phyloP scores from a whole-genome alignment of 1,140 invertebrate species.

The Nephotettix cincticeps region DNA sequence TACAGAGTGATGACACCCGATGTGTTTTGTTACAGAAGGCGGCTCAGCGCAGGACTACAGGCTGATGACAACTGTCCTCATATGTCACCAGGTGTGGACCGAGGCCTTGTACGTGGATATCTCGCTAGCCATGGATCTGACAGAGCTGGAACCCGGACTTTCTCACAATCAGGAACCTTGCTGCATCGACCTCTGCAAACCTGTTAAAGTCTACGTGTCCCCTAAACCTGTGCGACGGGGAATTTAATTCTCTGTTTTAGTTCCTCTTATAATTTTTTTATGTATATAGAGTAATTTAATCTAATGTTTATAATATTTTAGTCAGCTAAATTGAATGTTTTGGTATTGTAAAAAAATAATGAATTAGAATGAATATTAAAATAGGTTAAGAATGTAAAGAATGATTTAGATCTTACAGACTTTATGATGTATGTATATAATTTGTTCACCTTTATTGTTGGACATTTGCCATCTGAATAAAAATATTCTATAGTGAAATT shows the following conservation, averaged over 20 bases:
- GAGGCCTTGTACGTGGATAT: slow-evolving; percentile 88
- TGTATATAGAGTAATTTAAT: no score
- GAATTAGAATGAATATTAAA: no score
- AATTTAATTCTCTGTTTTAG: slow-evolving; percentile 53
- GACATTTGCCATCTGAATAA: no score
- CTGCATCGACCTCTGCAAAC: slow-evolving; percentile 82
- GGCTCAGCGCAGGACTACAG: slow-evolving; percentile 58
- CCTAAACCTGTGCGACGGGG: slow-evolving; percentile 86
- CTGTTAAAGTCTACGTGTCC: slow-evolving; percentile 84
- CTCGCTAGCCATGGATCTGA: slow-evolving; percentile 75
- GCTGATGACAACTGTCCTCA: slow-evolving; percentile 78
- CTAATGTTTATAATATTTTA: no score
- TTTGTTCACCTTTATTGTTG: no score
- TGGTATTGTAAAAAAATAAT: no score
- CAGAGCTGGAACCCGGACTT: slow-evolving; percentile 58
- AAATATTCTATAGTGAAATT: no score
- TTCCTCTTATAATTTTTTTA: background rate
- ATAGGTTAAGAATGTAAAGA: no score
- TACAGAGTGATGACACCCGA: no score
- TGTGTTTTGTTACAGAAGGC: background rate
- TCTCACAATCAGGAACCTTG: slow-evolving; percentile 55
- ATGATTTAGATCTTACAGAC: no score
- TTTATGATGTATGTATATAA: no score
- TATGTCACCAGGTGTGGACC: slow-evolving; percentile 89
- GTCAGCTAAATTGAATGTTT: no score